Conservation (phyloP, 2,888 invertebrate genomes). For the Euplagia quadripunctaria region DNA sequence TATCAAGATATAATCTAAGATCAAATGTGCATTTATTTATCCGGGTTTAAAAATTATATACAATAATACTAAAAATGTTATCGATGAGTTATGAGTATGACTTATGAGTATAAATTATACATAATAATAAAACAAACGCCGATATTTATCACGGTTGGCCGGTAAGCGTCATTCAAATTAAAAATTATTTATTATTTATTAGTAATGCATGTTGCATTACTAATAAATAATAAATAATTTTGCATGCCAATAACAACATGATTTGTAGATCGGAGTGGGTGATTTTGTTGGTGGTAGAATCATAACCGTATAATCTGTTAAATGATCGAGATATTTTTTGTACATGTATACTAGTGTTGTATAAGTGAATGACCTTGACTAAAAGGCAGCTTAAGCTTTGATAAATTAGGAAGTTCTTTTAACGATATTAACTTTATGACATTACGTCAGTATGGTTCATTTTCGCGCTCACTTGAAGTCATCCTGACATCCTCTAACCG, state of each 20-base stretch:
- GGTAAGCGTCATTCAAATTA: constrained; percentile 34
- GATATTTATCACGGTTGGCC: constrained; percentile 22
- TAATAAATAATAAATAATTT: constrained; percentile 53
- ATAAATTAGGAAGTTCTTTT: too few species aligned
- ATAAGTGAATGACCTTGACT: neutral
- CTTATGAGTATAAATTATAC: constrained; percentile 3
- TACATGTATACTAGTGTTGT: neutral
- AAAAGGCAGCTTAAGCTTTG: too few species aligned
- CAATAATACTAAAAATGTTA: neutral
- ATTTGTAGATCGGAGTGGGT: constrained; percentile 32
- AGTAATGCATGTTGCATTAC: too few species aligned
- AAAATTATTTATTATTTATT: too few species aligned
- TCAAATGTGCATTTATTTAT: neutral
- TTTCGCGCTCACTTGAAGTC: neutral
- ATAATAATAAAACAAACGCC: constrained; percentile 2
- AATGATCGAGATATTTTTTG: constrained; percentile 7
- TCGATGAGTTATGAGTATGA: neutral
- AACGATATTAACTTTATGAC: too few species aligned
- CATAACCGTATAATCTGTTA: constrained; percentile 5
- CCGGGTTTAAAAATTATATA: neutral
- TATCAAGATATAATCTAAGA: neutral
- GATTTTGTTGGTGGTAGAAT: constrained; percentile 31
- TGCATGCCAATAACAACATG: constrained; percentile 47
- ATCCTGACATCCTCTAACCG: neutral
- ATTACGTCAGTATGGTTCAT: neutral